Base-by-base conservation (phyloP, 1,140 invertebrate species). In the Drosophila mauritiana region DNA sequence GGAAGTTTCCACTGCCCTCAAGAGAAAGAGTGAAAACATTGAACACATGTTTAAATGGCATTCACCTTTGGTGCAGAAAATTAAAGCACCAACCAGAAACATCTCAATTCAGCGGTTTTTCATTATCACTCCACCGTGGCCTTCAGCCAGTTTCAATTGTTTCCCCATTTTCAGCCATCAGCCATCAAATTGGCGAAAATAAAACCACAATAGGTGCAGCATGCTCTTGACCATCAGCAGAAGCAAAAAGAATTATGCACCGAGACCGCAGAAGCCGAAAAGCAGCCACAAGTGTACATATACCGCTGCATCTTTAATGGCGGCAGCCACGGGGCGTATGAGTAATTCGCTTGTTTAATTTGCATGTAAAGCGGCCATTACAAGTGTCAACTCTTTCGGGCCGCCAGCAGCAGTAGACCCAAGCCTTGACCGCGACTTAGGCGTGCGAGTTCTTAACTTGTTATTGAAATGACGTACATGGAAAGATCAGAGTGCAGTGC, bases 301-400 rank as follows among this genome's bases (percentile, higher is more conserved):
- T 8, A 37, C 20, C 49, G 67, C 22, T 25, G 34, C 69, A 55
- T 76, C 46, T 56, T 48, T 45, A 22, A 25, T 46, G 57, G 57
- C 36, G 25, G 45, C 25, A 55, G 39, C 59, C 59, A 78, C 83
- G 34, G 10, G 58, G 79, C 83, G 83, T 88, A 88, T 86, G 83
- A 76, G 78, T 78, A 62, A 78, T 82, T 43, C 37, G 37, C 45
- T 55, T 51, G 62, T 63, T 61, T 56, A 31, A 62, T 72, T 61
- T 48, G 59, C 70, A 59, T 88, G 69, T 88, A 82, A 78, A 72
- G 76, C 58, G 74, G 62, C 70, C 63, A 82, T 86, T 86, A 88
- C 82, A 81, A 58, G 57, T 76, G 81, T 54, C 72, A 75, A 75
- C 42, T 40, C n/a, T 36, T 36, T 55, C 37, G 45, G 45, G 36